phyloP scores from a whole-genome alignment of 2,888 invertebrate genomes.

The Pyrocoelia pectoralis region DNA sequence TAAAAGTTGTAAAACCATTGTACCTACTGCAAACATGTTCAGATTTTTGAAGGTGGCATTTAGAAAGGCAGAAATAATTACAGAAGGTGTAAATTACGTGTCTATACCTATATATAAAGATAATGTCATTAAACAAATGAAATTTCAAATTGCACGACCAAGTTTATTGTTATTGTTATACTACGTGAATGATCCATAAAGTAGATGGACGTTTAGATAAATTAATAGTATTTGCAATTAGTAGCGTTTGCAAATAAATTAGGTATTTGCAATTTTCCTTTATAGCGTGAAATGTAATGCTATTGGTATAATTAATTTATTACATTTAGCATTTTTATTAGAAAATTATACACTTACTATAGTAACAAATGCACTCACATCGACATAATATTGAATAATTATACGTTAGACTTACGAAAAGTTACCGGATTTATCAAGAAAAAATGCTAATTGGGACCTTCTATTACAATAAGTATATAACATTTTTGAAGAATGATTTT shows the following conservation, averaged over 20 bases:
- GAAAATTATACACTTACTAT: neutral
- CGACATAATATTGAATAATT: too few species aligned
- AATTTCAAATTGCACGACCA: slow-evolving; percentile 45
- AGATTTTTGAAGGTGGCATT: slow-evolving; percentile 6
- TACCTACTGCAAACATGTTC: neutral
- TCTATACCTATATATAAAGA: slow-evolving; percentile 37
- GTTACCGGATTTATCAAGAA: too few species aligned
- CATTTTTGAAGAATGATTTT: too few species aligned
- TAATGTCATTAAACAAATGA: slow-evolving; percentile 46
- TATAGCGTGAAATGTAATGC: slow-evolving; percentile 9
- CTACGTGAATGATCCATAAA: slow-evolving; percentile 48
- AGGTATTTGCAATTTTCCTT: slow-evolving; percentile 20
- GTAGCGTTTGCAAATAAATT: slow-evolving; percentile 41
- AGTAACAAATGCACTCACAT: too few species aligned
- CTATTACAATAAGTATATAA: too few species aligned
- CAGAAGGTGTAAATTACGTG: slow-evolving; percentile 40
- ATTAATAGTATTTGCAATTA: slow-evolving; percentile 54
- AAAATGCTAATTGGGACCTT: too few species aligned
- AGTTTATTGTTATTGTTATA: slow-evolving; percentile 42
- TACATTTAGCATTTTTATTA: neutral
- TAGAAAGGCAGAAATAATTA: slow-evolving; percentile 37
- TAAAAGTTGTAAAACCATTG: neutral
- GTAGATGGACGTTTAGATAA: slow-evolving; percentile 51
- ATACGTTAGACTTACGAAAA: too few species aligned
- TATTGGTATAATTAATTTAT: slow-evolving; percentile 2